These are phyloP conservation scores for Molanna angustata DNA, from an alignment of 2,888 invertebrate species.

Conservation along the genomic window DNA sequence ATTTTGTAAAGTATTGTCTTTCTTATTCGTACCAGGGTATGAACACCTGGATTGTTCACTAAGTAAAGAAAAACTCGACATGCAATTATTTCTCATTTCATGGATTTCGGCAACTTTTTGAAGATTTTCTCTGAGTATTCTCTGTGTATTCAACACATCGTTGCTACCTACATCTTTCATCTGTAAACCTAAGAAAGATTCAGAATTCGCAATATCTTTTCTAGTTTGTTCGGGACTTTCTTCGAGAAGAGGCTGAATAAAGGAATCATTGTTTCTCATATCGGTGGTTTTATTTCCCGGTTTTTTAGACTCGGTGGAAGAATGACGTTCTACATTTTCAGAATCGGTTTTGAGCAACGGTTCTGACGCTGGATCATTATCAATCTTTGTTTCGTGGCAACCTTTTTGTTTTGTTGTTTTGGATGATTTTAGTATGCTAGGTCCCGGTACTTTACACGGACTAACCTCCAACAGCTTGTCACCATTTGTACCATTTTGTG, in stretches of 20 bases:
- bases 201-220: slow-evolving; percentile 12
- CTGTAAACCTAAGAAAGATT: slow-evolving; percentile 7
- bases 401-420: slow-evolving; percentile 44
- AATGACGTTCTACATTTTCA: slow-evolving; percentile 33
- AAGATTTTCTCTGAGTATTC: slow-evolving; percentile 9
- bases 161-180: slow-evolving; percentile 7
- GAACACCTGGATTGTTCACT: slow-evolving; percentile 7
- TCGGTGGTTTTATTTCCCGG: slow-evolving; percentile 14
- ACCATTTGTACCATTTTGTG: slow-evolving; percentile 49
- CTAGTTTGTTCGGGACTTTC: slow-evolving; percentile 24
- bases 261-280: slow-evolving; percentile 21
- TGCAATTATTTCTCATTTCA: slow-evolving; percentile 14
- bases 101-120: slow-evolving; percentile 19
- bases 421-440: slow-evolving; percentile 50
- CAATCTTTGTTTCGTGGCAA: slow-evolving; percentile 38
- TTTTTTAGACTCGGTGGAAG: slow-evolving; percentile 9
- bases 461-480: slow-evolving; percentile 41
- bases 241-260: slow-evolving; percentile 20
- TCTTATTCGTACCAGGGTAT: no score
- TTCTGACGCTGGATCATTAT: slow-evolving; percentile 44
- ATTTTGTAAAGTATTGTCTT: no score
- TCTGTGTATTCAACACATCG: background rate
- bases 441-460: slow-evolving; percentile 45
- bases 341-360: slow-evolving; percentile 47
- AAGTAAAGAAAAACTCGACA: slow-evolving; percentile 15